Base-by-base conservation (phyloP, 1,140 invertebrate species). In the honey bee (Apis mellifera) region DNA sequence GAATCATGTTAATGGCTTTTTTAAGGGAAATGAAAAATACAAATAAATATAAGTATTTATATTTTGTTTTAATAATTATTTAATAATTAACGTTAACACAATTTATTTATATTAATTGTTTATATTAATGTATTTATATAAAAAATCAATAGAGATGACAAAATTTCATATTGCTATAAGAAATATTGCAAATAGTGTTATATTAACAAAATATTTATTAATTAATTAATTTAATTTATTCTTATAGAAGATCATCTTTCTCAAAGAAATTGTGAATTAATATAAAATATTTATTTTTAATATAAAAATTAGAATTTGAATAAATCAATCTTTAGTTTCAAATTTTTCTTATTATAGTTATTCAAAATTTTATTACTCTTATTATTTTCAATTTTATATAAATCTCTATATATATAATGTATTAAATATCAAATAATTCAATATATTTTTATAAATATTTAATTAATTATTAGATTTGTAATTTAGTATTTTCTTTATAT, bases 381-480 rank as follows among this genome's bases (percentile, higher is more conserved):
- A 62, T 26, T 13, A 26, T 62, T 23, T 52, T 52, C 50, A 52
- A 42, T 42, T 42, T 42, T 7, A 42, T 42, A 42, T 42, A 42
- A 42, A 42, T 42, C 32, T 52, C 9, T 26, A 26, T 52, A 52
- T 13, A 12, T 52, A 52, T 13, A 11, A 52, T 52, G 2, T 1
- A 52, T 12, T 52, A 52, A 52, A 52, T 52, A 52, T 52, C 12
- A 52, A 52, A 52, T 52, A 52, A 12, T 52, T 52, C 50, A 52
- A 12, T 11, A 52, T 52, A 52, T 52, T 8, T 12, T 52, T 12
- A 52, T 52, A 52, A n/a, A 60, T 23, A 77, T 54, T 52, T 32
- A 76, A 42, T 23, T 42, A 52, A 78, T 21, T 26, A 17, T 50
- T 75, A 65, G 57, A 21, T 48, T 57, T 76, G n/a, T 48, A 73